Base-by-base conservation (phyloP, 2,113 vertebrate genomes). In the Amblyornis subalaris region DNA sequence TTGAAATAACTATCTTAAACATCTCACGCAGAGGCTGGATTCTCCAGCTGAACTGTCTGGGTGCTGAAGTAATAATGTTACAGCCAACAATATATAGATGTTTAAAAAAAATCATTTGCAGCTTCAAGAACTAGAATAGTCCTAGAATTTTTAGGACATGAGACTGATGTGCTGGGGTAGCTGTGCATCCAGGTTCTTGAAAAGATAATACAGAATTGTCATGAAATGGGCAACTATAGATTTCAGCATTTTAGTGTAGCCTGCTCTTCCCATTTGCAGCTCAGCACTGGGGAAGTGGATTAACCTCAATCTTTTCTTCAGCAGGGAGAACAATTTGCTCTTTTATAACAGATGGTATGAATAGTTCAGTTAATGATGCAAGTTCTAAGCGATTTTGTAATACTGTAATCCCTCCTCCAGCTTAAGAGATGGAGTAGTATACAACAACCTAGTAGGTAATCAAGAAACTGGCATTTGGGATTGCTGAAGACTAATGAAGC, bases 401-500 rank as follows among this genome's bases (percentile, higher is more conserved):
- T 58, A 50, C 81, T 45, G 24, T 94, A 95, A 93, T 91, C 55
- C 51, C 29, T 81, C 69, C 87, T 91, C 38, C 38, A 81, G 36
- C 1, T 91, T 72, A 79, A 82, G 80, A 84, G 77, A 89, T 86
- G 33, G 60, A 54, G 36, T 72, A 53, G 40, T 58, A 53, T 62
- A 22, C 55, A 89, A 17, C 40, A 77, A 21, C 17, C 6, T 53
- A 50, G 83, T 48, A 80, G 64, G 54, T 90, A 92, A 86, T 86
- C 47, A 88, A 76, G 82, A 88, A 88, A 45, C 35, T 53, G 86
- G 21, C 25, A 62, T 86, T 89, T 77, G 60, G 60, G 60, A 84
- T 83, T 96, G 86, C 80, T 84, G 55, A 86, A 83, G 55, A 47
- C 72, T 89, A 91, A 77, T 74, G 85, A 86, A 73, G 67, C 83